Conservation (phyloP, 37 sponge, comb jelly and placozoan genomes). For the Crambe crambe region DNA sequence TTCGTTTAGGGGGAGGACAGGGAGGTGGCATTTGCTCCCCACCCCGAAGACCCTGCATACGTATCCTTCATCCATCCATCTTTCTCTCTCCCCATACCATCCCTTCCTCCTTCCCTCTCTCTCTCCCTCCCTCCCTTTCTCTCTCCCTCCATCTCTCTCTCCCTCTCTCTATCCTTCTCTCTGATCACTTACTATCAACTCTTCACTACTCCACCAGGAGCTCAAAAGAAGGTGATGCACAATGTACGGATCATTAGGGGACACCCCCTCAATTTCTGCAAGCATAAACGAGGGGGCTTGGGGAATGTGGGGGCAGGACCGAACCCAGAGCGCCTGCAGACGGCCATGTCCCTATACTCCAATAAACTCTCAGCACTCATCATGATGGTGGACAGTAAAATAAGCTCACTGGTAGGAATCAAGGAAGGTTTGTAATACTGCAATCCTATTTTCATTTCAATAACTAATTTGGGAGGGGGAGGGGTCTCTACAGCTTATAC, state of each 20-base stretch:
- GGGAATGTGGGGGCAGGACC: background rate
- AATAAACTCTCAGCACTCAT: constrained; percentile 76
- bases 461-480: background rate
- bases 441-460: background rate
- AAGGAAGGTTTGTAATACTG: constrained; percentile 52
- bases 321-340: constrained; percentile 87
- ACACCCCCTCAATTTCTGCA: constrained; percentile 76
- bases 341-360: constrained; percentile 92
- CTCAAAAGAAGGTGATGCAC: constrained; percentile 91
- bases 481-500: too few species aligned
- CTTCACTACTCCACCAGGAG: too few species aligned
- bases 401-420: constrained; percentile 56
- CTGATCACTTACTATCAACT: background rate
- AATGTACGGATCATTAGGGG: constrained; percentile 80
- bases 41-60: too few species aligned
- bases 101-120: background rate
- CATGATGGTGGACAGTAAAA: constrained; percentile 72
- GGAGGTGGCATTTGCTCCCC: too few species aligned
- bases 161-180: background rate
- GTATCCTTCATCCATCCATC: background rate
- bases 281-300: constrained; percentile 11
- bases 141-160: background rate
- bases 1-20: too few species aligned
- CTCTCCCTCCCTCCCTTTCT: background rate
- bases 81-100: background rate